Base-by-base conservation (phyloP, 2,113 vertebrate genomes). In the Procavia capensis region DNA sequence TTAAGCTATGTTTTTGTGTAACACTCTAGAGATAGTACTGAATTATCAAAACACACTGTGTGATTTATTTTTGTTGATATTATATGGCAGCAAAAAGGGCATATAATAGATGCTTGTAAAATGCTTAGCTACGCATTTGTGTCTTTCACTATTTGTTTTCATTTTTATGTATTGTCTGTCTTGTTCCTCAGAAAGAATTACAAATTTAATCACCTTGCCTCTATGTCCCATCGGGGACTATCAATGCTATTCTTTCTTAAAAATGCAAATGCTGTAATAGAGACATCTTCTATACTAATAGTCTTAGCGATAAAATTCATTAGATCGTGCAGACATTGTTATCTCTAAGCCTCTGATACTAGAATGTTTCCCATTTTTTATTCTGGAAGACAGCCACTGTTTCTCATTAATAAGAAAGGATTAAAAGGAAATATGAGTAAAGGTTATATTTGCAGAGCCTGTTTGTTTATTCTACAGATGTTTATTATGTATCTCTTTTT, bases 161-260 rank as follows among this genome's bases (percentile, higher is more conserved):
- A 91, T 95, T 91, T 95, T 22, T 20, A 39, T 88, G 50, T 94
- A 10, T 76, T 87, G 2, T 97, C 63, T 97, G 96, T 90, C 85
- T 95, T 94, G 57, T 63, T 94, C 31, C 83, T 94, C 82, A 95
- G 80, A 95, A 76, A 95, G 47, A 97, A 91, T 79, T 98, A 54
- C 17, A 95, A 92, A 95, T 97, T 36, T 91, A 45, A 83, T 2
- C 89, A 93, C 66, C 79, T 95, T 75, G 61, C 68, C 43, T 85
- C 0, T 96, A 9, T 43, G 92, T 93, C 41, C 34, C 61, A 6
- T 86, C 90, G 25, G 94, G 68, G 88, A 72, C 39, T 91, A 0
- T 80, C 14, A 87, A 10, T 83, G 9, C 76, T 84, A 9, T 74
- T 95, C 50, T 84, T 90, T n/a, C 90, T 83, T 96, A 94, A 95